phyloP scores from a whole-genome alignment of 2,113 vertebrate genomes.

The Pitta sordida region DNA sequence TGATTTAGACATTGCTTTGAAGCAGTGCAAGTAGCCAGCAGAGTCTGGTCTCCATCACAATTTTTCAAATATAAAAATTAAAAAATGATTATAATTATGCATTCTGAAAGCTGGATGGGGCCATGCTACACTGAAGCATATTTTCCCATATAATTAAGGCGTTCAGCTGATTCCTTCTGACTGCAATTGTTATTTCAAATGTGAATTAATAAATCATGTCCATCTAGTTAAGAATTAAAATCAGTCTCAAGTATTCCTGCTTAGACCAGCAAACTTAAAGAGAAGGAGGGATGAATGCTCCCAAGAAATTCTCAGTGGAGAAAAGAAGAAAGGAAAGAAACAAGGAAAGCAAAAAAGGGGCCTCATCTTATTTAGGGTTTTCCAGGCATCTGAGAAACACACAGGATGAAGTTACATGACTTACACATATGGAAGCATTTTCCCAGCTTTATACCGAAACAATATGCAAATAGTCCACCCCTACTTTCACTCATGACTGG shows the following conservation, averaged over 20 bases:
- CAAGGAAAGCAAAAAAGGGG: not conserved
- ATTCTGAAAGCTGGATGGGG: constrained; percentile 69
- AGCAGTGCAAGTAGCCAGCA: constrained; percentile 36
- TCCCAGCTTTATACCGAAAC: constrained; percentile 61
- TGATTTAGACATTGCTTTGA: constrained; percentile 57
- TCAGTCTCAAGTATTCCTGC: constrained; percentile 75
- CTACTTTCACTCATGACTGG: constrained; percentile 67
- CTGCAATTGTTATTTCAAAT: constrained; percentile 94
- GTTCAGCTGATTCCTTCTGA: constrained; percentile 84
- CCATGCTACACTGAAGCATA: constrained; percentile 75
- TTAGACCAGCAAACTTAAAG: constrained; percentile 68
- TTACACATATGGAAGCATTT: constrained; percentile 66
- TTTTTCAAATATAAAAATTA: constrained; percentile 72
- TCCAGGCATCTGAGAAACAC: constrained; percentile 51
- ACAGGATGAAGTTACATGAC: constrained; percentile 53
- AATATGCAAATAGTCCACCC: constrained; percentile 75
- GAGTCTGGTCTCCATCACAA: constrained; percentile 58
- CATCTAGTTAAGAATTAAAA: constrained; percentile 92
- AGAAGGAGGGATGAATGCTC: constrained; percentile 31
- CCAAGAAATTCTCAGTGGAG: constrained; percentile 17
- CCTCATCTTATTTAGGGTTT: not conserved
- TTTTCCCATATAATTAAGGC: constrained; percentile 89
- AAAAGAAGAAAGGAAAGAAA: not conserved
- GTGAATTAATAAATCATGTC: constrained; percentile 92
- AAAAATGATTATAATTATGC: constrained; percentile 76